phyloP scores from a whole-genome alignment of 2,113 vertebrate genomes.

The Callipepla californica region DNA sequence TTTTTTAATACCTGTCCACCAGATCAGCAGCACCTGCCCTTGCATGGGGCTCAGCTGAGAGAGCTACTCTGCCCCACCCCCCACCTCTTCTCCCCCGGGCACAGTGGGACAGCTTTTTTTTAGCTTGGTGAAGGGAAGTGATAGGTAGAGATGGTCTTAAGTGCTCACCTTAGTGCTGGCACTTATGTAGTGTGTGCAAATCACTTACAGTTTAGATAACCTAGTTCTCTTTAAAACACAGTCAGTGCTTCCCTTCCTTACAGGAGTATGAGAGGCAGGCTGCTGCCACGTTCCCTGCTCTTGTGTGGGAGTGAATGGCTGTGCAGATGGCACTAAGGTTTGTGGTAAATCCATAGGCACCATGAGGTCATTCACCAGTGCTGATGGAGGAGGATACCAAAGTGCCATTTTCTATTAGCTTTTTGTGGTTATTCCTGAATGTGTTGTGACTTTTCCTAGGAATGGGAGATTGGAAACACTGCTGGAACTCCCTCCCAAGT shows the following conservation, averaged over 20 bases:
- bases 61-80: fast-evolving
- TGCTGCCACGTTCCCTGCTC: neutral
- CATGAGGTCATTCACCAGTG: neutral
- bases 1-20: neutral
- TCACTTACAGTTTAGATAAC: neutral
- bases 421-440: neutral
- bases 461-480: neutral
- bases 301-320: neutral
- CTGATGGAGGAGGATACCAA: neutral
- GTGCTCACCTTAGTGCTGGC: neutral
- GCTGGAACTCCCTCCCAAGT: neutral
- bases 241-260: neutral
- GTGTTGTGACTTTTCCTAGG: neutral
- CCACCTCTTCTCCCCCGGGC: neutral
- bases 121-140: neutral
- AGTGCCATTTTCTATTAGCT: neutral
- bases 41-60: neutral
- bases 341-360: neutral
- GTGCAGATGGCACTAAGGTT: neutral
- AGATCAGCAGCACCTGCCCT: fast-evolving
- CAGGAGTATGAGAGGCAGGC: neutral
- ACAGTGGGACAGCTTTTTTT: neutral
- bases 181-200: neutral
- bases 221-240: neutral
- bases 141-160: neutral